Evolutionary conservation across 2,797 vertebrate species (phyloP), one percentile per base, ranked within the genome.

Genomic region (Passerculus sandwichensis): DNA sequence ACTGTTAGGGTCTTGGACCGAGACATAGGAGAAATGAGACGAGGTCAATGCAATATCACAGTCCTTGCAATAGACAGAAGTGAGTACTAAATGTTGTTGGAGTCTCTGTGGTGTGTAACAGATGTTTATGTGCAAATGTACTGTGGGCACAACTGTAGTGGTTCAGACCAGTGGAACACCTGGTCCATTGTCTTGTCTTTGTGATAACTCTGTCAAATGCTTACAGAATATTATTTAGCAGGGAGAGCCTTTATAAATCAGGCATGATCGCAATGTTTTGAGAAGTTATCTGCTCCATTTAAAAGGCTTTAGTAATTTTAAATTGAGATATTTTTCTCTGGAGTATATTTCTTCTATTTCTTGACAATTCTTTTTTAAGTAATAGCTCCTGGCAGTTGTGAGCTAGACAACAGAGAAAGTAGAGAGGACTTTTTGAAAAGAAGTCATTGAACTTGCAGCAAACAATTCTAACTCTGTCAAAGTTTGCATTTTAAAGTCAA

Each of bases 1-100:
- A 98, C 98, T 14, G 45, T 97, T 32, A 98, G 98, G 97, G 87
- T 97, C 20, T 97, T 99, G 61, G 98, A 99, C 91, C 98, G 98
- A 96, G 99, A 99, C 91, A 97, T 98, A 8, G 65, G 62, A 25
- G 98, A 98, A 51, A 98, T 98, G 70, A 95, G 96, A 67, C 77
- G 98, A 61, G 97, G 98, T 62, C 86, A 97, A 70, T 98, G 98
- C 80, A 98, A 98, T 62, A 40, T 98, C 77, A 97, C 98, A 17
- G 94, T 98, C 70, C 83, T 97, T 2, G 98, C 98, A 27, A 87
- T 85, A 50, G 98, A 98, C 95, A 76, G 88, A 96, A 96, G 98
- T 98, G 77, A 98, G 98, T 98, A 83, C 9, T 53, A n/a, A 80
- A 54, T 87, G 57, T 44, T 94, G 50, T 27, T 64, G 71, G 54